Conservation (phyloP, 1,140 invertebrate species). For the Drosophila tani region DNA sequence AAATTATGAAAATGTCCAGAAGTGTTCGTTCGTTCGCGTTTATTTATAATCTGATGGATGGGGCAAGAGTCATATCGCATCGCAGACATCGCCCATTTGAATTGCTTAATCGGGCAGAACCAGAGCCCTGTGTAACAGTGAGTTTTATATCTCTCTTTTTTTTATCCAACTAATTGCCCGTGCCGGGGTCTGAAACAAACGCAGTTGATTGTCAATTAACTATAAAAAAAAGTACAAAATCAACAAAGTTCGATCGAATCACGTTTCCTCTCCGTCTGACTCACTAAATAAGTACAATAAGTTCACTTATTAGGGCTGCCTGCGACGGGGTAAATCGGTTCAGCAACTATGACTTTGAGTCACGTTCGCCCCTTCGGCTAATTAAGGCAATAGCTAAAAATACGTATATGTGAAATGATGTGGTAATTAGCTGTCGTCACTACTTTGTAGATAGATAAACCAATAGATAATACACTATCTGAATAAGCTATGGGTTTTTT, state of each 20-base stretch:
- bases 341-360: slow-evolving; percentile 40
- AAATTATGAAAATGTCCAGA: slow-evolving; percentile 54
- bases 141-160: not conserved
- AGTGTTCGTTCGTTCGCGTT: not conserved
- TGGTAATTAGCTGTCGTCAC: slow-evolving; percentile 49
- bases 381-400: slow-evolving; percentile 37
- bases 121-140: not conserved
- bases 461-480: slow-evolving; percentile 13
- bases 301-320: slow-evolving; percentile 17
- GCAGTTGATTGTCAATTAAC: slow-evolving; percentile 53
- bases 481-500: not conserved
- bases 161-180: slow-evolving; percentile 14
- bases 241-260: slow-evolving; percentile 26
- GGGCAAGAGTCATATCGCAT: slow-evolving; percentile 18
- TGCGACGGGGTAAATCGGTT: slow-evolving; percentile 29
- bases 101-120: slow-evolving; percentile 25
- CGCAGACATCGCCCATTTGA: slow-evolving; percentile 12
- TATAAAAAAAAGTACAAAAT: slow-evolving; percentile 35
- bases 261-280: slow-evolving; percentile 26
- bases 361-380: slow-evolving; percentile 47
- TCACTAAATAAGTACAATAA: slow-evolving; percentile 23
- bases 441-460: slow-evolving; percentile 8
- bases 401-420: slow-evolving; percentile 46
- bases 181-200: slow-evolving; percentile 11
- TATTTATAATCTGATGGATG: slow-evolving; percentile 24